A percentile compares a stretch with the other conserved stretches of the same genome.
Conservation (phyloP, 1,140 invertebrate species). For the Drosophila burlai region DNA sequence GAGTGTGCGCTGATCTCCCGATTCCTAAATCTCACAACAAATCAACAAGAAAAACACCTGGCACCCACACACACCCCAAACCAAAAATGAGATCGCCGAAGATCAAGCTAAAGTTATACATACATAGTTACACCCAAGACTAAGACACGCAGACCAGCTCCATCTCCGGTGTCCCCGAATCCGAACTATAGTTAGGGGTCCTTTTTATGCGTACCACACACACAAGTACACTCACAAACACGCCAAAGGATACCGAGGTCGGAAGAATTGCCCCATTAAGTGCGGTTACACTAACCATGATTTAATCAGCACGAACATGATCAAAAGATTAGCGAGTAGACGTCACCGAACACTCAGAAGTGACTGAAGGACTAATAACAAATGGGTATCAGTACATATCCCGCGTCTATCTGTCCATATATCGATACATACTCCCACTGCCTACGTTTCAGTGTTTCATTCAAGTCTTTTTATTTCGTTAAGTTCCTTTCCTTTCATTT, state of each 20-base stretch:
- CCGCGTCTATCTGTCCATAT: conserved; percentile 32
- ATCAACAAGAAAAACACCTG: conserved; percentile 20
- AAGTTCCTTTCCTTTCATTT: not conserved
- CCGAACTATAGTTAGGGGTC: not conserved
- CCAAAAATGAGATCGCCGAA: conserved; percentile 11
- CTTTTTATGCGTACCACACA: not conserved
- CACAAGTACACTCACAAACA: conserved; percentile 2
- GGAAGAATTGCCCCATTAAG: conserved; percentile 6
- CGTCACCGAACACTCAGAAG: not conserved
- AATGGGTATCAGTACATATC: conserved; percentile 21
- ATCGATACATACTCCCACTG: conserved; percentile 53
- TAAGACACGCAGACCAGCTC: conserved; percentile 23
- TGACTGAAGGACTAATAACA: not conserved
- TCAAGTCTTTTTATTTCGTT: conserved; percentile 25
- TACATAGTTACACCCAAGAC: conserved; percentile 27
- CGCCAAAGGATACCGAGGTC: conserved; percentile 26
- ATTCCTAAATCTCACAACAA: not conserved
- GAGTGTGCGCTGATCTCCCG: conserved; percentile 72
- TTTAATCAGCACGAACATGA: not conserved
- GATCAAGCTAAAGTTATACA: conserved; percentile 19
- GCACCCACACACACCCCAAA: conserved; percentile 18
- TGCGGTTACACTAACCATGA: not conserved
- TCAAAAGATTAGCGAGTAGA: not conserved
- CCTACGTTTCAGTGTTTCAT: conserved; percentile 40
- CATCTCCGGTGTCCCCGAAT: conserved; percentile 17